Evolutionary conservation across 2,888 invertebrate genomes (phyloP).

Genomic region (Macropis europaea): DNA sequence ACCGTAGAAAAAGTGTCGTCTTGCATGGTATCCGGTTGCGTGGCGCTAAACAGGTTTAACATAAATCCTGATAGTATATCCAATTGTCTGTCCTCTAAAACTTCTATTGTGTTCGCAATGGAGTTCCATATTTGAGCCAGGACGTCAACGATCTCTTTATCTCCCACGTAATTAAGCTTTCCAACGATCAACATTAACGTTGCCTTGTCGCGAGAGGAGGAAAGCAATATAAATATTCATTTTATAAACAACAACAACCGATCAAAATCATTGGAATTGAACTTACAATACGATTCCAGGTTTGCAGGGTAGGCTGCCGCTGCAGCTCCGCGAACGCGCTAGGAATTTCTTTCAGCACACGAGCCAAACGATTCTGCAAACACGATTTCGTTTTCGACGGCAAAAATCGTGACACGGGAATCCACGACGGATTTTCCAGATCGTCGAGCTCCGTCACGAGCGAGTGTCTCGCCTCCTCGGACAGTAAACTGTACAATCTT

Average conservation of each 20-base stretch:
- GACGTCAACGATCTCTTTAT: slow-evolving; percentile 44
- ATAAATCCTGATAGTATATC: slow-evolving; percentile 63
- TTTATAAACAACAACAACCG: background rate
- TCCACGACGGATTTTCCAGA: slow-evolving; percentile 34
- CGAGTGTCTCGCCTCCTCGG: slow-evolving; percentile 59
- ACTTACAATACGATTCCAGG: slow-evolving; percentile 69
- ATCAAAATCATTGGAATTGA: background rate
- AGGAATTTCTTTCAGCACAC: slow-evolving; percentile 11
- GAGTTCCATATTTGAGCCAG: slow-evolving; percentile 66
- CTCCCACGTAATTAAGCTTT: slow-evolving; percentile 17
- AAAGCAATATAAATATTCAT: background rate
- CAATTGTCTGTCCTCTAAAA: slow-evolving; percentile 60
- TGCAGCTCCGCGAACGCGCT: slow-evolving; percentile 39
- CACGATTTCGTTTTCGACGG: slow-evolving; percentile 49
- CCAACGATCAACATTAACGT: slow-evolving; percentile 8
- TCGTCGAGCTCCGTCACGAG: slow-evolving; percentile 53
- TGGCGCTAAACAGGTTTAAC: slow-evolving; percentile 54
- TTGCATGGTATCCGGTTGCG: slow-evolving; percentile 40
- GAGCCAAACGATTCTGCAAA: slow-evolving; percentile 38
- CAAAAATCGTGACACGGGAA: slow-evolving; percentile 43
- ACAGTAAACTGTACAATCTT: slow-evolving; percentile 67
- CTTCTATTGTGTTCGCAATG: slow-evolving; percentile 56
- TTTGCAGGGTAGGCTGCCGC: slow-evolving; percentile 62
- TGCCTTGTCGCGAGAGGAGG: slow-evolving; percentile 5
- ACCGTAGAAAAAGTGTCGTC: slow-evolving; percentile 54